These are phyloP conservation scores for Thunnus maccoyii DNA, from an alignment of 2,113 vertebrate species.

Conservation along the genomic window DNA sequence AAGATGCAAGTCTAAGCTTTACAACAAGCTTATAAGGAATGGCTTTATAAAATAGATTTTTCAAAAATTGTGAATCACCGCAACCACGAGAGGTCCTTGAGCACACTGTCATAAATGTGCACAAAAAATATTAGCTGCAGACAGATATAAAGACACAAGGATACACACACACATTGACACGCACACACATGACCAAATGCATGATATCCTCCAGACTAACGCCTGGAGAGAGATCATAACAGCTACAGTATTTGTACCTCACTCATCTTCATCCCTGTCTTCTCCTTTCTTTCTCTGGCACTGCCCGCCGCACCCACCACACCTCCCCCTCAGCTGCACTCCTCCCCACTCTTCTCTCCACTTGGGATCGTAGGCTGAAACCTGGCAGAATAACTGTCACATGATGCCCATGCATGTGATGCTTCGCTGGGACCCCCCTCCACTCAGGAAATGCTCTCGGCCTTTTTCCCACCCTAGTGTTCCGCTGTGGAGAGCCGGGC, in stretches of 20 bases:
- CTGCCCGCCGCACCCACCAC: slow-evolving; percentile 40
- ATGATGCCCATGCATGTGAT: slow-evolving; percentile 82
- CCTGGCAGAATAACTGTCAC: slow-evolving; percentile 79
- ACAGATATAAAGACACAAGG: no score
- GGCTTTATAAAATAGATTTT: no score
- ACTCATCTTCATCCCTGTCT: slow-evolving; percentile 20
- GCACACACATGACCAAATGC: no score
- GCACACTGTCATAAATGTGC: no score
- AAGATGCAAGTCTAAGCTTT: no score
- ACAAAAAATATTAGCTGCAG: no score
- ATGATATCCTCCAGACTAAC: no score
- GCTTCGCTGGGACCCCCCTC: slow-evolving; percentile 86
- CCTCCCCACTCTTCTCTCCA: slow-evolving; percentile 51
- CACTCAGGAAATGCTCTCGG: slow-evolving; percentile 83
- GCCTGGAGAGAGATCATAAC: neutral
- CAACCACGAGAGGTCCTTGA: no score
- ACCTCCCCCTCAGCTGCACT: slow-evolving; percentile 49
- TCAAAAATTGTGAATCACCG: no score
- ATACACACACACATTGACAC: no score
- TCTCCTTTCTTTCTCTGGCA: slow-evolving; percentile 46
- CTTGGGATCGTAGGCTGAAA: slow-evolving; percentile 71
- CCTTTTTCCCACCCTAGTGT: slow-evolving; percentile 85
- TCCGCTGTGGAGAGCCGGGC: slow-evolving; percentile 77
- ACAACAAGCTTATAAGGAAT: no score
- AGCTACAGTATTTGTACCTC: slow-evolving; percentile 13